Evolutionary conservation across 35 echinoderm and acorn worm species (phyloP).

Genomic region (Stichopus chloronotus): DNA sequence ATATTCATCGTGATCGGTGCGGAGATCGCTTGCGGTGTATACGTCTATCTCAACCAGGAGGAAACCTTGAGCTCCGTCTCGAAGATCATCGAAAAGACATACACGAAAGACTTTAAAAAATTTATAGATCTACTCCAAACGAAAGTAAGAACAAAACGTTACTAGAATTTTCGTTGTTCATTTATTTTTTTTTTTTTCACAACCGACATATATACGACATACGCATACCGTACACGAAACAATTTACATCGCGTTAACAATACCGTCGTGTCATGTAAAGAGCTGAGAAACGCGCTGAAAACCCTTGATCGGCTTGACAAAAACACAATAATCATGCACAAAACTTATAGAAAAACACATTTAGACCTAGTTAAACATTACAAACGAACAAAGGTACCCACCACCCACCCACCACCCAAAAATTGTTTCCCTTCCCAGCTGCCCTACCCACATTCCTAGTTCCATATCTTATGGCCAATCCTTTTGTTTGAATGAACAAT

Average conservation of each 20-base stretch:
- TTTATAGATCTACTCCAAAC: slow-evolving; percentile 52
- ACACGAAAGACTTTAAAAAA: slow-evolving; percentile 46
- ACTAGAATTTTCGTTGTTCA: background rate
- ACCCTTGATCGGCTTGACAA: too few species aligned
- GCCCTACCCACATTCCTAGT: too few species aligned
- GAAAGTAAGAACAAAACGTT: slow-evolving; percentile 6
- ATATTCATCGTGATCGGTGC: slow-evolving; percentile 30
- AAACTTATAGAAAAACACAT: too few species aligned
- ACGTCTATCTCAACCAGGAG: slow-evolving; percentile 32
- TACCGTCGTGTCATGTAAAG: background rate
- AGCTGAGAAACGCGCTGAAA: background rate
- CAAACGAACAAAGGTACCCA: too few species aligned
- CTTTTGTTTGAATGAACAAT: too few species aligned
- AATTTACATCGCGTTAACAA: background rate
- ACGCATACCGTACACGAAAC: background rate
- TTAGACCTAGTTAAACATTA: too few species aligned
- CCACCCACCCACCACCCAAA: too few species aligned
- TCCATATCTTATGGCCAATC: too few species aligned
- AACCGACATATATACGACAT: background rate
- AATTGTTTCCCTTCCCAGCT: too few species aligned
- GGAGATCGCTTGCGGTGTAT: slow-evolving; percentile 26
- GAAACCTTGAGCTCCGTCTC: background rate
- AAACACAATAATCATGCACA: too few species aligned
- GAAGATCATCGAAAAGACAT: background rate
- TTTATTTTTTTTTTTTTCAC: background rate